Evolutionary conservation across 2,113 vertebrate genomes (phyloP), one percentile per base, ranked within the genome.

Genomic region (Platycercus adscitus): DNA sequence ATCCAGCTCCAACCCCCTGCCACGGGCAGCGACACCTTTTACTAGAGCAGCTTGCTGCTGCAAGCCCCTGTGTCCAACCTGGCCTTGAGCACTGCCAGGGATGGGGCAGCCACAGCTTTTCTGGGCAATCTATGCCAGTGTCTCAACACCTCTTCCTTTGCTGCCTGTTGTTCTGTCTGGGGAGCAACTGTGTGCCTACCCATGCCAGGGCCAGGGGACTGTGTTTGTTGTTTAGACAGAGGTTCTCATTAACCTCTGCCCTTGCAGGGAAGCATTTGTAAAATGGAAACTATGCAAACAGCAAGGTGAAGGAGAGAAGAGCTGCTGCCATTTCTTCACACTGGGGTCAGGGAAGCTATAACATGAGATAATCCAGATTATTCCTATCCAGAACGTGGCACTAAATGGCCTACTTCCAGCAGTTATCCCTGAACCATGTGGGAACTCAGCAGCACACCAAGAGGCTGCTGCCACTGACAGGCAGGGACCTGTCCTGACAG

Each of bases 281-380:
- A 37, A n/a, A 3, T 7, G 10, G 43, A 41, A 86, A 69, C 65
- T 19, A 14, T 35, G 44, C 35, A 4, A 46, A 58, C 4, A 76
- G 61, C 78, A 72, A 81, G 76, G 90, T 64, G 35, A 90, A 73
- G 64, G 43, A 56, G 55, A 66, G 60, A 39, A 60, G 60, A 68
- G 28, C 69, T 71, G 46, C 82, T 2, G 0, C 52, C 1, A 0
- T 26, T 83, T 72, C 69, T 88, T 88, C 69, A 3, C 20, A 43
- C 68, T 71, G 72, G 28, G 37, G 8, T 77, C 58, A 47, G 89
- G 63, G 65, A 90, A 88, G 33, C 21, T 4, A 0, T 66, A 66
- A 77, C 1, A 2, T 86, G 92, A 86, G 37, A 65, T 92, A 86
- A 94, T 96, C 68, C 83, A 87, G 93, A 95, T 95, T 95, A 91